A percentile compares a stretch with the other conserved stretches of the same genome.
phyloP scores from a whole-genome alignment of 2,797 vertebrate species.

The Gymnoscopelus microlampas region DNA sequence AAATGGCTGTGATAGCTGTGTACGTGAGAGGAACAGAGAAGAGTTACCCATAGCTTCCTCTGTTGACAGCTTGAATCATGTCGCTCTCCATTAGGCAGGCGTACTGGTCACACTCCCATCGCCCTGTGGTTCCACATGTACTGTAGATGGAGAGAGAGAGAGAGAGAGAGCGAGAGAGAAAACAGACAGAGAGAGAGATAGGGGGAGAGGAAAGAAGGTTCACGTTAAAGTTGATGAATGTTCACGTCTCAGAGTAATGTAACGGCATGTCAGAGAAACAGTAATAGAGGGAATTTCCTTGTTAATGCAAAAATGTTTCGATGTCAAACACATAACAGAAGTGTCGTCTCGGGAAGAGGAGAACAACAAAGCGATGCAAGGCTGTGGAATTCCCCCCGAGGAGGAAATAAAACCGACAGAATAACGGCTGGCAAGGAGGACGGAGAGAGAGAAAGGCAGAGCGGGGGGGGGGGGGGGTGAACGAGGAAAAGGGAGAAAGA shows the following conservation, averaged over 20 bases:
- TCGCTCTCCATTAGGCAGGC: slow-evolving; percentile 89
- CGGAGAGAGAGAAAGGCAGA: neutral
- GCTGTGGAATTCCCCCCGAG: slow-evolving; percentile 51
- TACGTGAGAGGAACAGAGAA: slow-evolving; percentile 13
- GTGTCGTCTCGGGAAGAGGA: neutral
- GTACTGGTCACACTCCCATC: slow-evolving; percentile 91
- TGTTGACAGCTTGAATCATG: slow-evolving; percentile 88
- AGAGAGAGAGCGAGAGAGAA: neutral
- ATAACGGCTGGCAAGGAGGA: slow-evolving; percentile 6
- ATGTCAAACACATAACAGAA: slow-evolving; percentile 7
- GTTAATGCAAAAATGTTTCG: no score
- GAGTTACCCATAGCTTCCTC: slow-evolving; percentile 87
- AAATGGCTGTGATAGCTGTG: neutral
- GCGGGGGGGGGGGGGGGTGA: slow-evolving; percentile 9
- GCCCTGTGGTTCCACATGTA: slow-evolving; percentile 84
- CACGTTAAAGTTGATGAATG: neutral
- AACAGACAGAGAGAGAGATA: neutral
- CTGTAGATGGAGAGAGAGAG: slow-evolving; percentile 67
- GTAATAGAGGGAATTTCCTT: no score
- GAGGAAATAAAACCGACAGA: slow-evolving; percentile 29
- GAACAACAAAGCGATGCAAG: slow-evolving; percentile 17
- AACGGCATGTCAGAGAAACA: no score
- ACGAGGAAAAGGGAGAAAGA: slow-evolving; percentile 8
- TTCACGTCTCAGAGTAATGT: no score
- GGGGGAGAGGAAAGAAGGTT: neutral